These are phyloP conservation scores for Craseonycteris thonglongyai DNA, from an alignment of 2,113 vertebrate species.

Conservation along the genomic window DNA sequence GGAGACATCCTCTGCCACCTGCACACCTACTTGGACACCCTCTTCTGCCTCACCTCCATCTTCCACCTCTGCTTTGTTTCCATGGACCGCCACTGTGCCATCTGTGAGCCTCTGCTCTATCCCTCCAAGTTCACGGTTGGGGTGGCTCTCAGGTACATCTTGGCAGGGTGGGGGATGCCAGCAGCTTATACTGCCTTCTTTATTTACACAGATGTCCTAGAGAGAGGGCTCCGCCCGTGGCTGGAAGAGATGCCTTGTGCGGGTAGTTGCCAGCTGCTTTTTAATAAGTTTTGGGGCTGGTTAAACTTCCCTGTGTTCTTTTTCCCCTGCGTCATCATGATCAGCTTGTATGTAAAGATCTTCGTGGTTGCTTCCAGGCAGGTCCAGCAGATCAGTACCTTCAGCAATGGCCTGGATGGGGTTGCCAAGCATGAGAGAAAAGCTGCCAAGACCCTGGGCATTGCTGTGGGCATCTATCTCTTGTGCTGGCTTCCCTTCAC, in stretches of 20 bases:
- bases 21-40: slow-evolving; percentile 72
- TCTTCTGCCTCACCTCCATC: slow-evolving; percentile 73
- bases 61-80: slow-evolving; percentile 78
- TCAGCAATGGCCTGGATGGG: neutral
- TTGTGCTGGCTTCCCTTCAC: slow-evolving; percentile 73
- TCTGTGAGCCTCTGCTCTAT: slow-evolving; percentile 71
- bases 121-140: slow-evolving; percentile 62
- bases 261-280: slow-evolving; percentile 71
- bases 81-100: slow-evolving; percentile 68
- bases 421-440: slow-evolving; percentile 66
- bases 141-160: slow-evolving; percentile 54
- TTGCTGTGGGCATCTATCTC: slow-evolving; percentile 66
- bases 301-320: slow-evolving; percentile 76
- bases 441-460: slow-evolving; percentile 70
- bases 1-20: slow-evolving; percentile 64
- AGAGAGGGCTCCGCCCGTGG: slow-evolving; percentile 40
- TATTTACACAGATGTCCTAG: slow-evolving; percentile 47
- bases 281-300: slow-evolving; percentile 75
- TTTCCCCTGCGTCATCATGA: slow-evolving; percentile 68
- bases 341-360: slow-evolving; percentile 71
- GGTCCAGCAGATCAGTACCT: slow-evolving; percentile 58
- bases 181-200: slow-evolving; percentile 68
- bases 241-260: slow-evolving; percentile 58
- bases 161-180: slow-evolving; percentile 64
- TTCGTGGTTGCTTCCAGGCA: slow-evolving; percentile 71